These are phyloP conservation scores for Chelon auratus DNA, from an alignment of 2,797 vertebrate species.

Conservation along the genomic window DNA sequence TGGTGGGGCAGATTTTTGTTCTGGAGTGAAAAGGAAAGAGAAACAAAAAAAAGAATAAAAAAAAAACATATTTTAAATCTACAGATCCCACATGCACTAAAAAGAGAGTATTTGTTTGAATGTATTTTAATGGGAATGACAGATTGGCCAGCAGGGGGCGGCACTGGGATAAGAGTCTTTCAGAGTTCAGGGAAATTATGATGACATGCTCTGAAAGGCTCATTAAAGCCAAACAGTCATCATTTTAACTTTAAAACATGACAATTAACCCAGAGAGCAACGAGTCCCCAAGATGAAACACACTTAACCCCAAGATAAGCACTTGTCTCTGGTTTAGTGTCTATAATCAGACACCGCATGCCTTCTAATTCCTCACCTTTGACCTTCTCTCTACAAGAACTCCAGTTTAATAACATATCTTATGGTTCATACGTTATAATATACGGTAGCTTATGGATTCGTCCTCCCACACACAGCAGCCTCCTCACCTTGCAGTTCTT, in stretches of 20 bases:
- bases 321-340: neutral
- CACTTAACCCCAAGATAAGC: neutral
- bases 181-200: neutral
- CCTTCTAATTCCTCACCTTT: conserved; percentile 1
- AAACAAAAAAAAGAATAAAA: neutral
- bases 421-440: too few relatives aligned
- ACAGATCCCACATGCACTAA: neutral
- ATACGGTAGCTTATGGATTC: neutral
- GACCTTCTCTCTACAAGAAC: neutral
- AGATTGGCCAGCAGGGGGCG: conserved; percentile 64
- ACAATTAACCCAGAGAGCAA: too few relatives aligned
- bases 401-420: neutral
- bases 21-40: conserved; percentile 58
- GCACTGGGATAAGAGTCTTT: conserved; percentile 14
- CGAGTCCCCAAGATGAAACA: neutral
- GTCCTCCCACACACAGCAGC: neutral
- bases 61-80: neutral
- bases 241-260: too few relatives aligned
- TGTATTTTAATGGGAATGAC: neutral
- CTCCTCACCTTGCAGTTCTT: conserved; percentile 83
- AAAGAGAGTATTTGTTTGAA: neutral
- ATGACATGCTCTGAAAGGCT: neutral
- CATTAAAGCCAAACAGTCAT: neutral
- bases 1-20: conserved; percentile 67
- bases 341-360: neutral